phyloP scores from a whole-genome alignment of 2,888 invertebrate species.

The Nasonia oneida region DNA sequence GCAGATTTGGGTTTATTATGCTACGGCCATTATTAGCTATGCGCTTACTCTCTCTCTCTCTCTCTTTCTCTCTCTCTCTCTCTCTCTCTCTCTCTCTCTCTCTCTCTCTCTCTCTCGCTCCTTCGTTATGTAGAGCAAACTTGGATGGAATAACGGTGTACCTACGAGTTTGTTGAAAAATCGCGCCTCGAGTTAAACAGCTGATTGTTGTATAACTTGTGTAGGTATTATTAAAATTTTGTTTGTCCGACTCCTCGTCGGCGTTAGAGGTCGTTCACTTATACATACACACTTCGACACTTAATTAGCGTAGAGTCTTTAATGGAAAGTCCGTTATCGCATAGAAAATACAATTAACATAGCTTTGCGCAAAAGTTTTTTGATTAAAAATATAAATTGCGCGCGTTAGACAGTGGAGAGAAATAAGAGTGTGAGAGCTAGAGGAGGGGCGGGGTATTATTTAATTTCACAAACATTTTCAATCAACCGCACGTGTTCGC shows the following conservation, averaged over 20 bases:
- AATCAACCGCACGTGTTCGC: neutral
- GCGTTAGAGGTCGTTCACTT: neutral
- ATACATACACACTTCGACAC: neutral
- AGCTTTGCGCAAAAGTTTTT: neutral
- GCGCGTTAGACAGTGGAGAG: neutral
- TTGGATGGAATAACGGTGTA: conserved; percentile 28
- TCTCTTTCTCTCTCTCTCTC: too few species aligned
- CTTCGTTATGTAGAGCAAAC: conserved; percentile 8
- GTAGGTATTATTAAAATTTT: neutral
- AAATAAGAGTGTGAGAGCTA: too few species aligned
- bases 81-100: too few species aligned
- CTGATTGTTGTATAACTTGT: neutral
- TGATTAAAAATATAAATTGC: neutral
- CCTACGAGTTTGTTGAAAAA: neutral
- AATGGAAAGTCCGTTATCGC: neutral
- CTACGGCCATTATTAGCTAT: conserved; percentile 34
- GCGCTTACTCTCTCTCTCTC: too few species aligned
- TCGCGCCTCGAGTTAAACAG: neutral
- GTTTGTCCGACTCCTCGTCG: neutral
- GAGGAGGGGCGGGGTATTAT: neutral
- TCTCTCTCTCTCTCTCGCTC: too few species aligned
- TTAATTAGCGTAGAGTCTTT: neutral
- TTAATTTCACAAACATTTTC: neutral
- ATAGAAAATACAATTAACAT: neutral
- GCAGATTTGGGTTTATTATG: conserved; percentile 38